Percentiles rank a stretch among this genome's conserved stretches.
Evolutionary conservation across 2,888 invertebrate species (phyloP).

Genomic region (Coenonympha glycerion): DNA sequence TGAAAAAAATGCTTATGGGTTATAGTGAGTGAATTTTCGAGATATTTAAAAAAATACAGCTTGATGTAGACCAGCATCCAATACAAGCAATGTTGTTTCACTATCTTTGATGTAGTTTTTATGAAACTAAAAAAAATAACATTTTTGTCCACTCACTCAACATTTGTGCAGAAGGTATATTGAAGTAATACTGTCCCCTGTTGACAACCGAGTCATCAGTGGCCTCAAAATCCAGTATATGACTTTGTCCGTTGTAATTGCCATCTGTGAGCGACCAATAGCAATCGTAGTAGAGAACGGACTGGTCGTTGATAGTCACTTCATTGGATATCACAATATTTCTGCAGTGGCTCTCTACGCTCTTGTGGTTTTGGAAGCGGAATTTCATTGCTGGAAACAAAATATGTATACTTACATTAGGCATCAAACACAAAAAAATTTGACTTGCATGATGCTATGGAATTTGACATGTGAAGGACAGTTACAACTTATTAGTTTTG

Average conservation of each 20-base stretch:
- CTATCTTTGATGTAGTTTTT: too few species aligned
- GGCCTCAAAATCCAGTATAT: constrained; percentile 63
- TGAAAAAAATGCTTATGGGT: too few species aligned
- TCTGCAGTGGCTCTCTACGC: constrained; percentile 54
- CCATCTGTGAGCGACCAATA: constrained; percentile 56
- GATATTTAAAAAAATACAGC: too few species aligned
- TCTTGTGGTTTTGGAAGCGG: constrained; percentile 49
- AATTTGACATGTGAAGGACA: too few species aligned
- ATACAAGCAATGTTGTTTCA: too few species aligned
- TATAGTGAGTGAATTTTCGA: too few species aligned
- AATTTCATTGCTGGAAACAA: constrained; percentile 69
- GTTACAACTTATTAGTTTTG: neutral
- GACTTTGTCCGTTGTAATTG: constrained; percentile 50
- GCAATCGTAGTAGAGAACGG: constrained; percentile 65
- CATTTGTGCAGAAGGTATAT: constrained; percentile 61
- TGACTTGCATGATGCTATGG: too few species aligned
- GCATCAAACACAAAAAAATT: too few species aligned
- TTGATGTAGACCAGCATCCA: too few species aligned
- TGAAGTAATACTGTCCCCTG: constrained; percentile 62
- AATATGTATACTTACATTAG: too few species aligned
- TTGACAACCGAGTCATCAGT: constrained; percentile 52
- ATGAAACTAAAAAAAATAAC: too few species aligned
- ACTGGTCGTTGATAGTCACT: constrained; percentile 54
- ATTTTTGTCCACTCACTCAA: constrained; percentile 57
- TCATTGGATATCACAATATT: constrained; percentile 59